Base-by-base conservation (phyloP, 1,140 invertebrate species). In the Teleogryllus occipitalis region DNA sequence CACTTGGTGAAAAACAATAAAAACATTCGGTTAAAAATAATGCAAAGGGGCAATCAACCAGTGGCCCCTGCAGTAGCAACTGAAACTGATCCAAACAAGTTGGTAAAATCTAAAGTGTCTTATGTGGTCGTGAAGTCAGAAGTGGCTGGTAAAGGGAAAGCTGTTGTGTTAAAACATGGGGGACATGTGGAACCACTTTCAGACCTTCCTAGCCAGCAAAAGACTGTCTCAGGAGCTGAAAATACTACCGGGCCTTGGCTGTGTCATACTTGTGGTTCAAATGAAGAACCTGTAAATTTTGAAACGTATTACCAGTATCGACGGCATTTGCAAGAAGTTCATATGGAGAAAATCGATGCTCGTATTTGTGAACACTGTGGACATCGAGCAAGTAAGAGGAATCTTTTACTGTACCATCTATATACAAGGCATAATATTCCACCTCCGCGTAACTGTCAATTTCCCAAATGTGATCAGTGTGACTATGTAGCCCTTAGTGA, bases 341-440 rank as follows among this genome's bases (percentile, higher is more conserved):
- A 96, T 82, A 91, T 92, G 82, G 92, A 95, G 82, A 93, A 92
- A 81, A 93, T 95, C 80, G 92, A 95, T 84, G 87, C 91, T 5
- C 89, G 90, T 46, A 90, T 97, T 79, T 96, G 95, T 85, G 94
- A 96, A 84, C 91, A 95, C 83, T 96, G 94, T 86, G 95, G 95
- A 0, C 90, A 93, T 81, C 92, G 92, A 82, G 92, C 93, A 15
- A 88, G 87, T 0, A 95, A 93, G 83, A 88, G 93, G 77, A 93
- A 94, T 82, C 90, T 94, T 78, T 86, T 95, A 65, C 87, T 94
- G 83, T 94, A 95, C 84, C 95, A 96, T 85, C 86, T 94, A 83
- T 94, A 93, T 80, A 92, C 91, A 7, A 94, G 94, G 83, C 95
- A 96, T 87, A 91, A 91, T 76, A 87, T 95, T 7, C 88, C 89